These are phyloP conservation scores for Megaustenia siamemsis DNA, from an alignment of 2,888 invertebrate species.

Conservation along the genomic window DNA sequence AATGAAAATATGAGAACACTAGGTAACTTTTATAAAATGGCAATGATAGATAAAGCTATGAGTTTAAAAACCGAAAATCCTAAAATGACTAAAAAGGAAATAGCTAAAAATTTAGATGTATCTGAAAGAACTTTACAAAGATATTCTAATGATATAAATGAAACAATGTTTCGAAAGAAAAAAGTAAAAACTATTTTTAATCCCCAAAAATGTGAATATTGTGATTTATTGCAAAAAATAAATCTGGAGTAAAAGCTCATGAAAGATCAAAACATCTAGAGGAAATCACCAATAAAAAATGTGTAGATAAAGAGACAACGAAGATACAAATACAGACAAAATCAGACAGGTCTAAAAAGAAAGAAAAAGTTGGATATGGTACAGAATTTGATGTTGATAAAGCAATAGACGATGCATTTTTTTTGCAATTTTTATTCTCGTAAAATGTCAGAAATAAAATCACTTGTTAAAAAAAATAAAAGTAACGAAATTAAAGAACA, in stretches of 20 bases:
- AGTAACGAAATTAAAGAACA: neutral
- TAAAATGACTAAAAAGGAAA: neutral
- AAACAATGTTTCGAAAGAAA: neutral
- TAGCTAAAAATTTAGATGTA: neutral
- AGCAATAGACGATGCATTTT: neutral
- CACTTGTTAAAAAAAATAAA: neutral
- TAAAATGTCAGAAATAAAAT: neutral
- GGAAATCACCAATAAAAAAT: neutral
- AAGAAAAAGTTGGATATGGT: neutral
- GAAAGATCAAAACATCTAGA: neutral
- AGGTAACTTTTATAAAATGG: no score
- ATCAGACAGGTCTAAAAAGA: neutral
- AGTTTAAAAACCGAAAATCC: no score
- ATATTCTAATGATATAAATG: neutral
- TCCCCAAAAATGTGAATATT: neutral
- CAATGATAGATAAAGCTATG: no score
- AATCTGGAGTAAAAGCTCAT: slow-evolving; percentile 3
- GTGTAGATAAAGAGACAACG: no score
- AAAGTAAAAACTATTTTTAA: neutral
- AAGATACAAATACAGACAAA: neutral
- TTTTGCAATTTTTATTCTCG: neutral
- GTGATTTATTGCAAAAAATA: slow-evolving; percentile 5
- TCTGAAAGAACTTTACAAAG: no score
- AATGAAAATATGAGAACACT: no score
- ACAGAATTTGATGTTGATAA: neutral